Evolutionary conservation across 2,888 invertebrate species (phyloP).

Genomic region (Eristalinus aeneus): DNA sequence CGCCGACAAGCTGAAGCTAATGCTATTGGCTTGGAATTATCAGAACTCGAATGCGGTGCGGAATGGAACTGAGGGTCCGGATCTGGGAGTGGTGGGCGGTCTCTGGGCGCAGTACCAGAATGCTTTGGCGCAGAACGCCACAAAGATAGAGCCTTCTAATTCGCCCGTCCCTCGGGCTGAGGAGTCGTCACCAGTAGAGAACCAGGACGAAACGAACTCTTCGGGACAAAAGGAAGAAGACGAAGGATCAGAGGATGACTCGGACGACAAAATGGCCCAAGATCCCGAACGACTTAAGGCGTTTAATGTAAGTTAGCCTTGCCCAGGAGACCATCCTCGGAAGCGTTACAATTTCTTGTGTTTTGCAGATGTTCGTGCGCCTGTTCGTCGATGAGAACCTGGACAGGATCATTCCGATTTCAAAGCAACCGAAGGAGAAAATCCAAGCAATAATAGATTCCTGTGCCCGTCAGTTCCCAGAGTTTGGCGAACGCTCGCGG

Average conservation of each 20-base stretch:
- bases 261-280: conserved; percentile 92
- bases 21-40: conserved; percentile 94
- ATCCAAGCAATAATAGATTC: conserved; percentile 98
- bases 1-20: conserved; percentile 92
- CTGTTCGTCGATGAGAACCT: conserved; percentile 98
- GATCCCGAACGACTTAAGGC: conserved; percentile 97
- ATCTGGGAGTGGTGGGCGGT: conserved; percentile 84
- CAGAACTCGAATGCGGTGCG: conserved; percentile 88
- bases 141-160: conserved; percentile 80
- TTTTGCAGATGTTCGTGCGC: conserved; percentile 95
- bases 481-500: conserved; percentile 96
- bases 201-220: conserved; percentile 93
- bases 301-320: conserved; percentile 89
- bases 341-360: background rate
- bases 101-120: conserved; percentile 93
- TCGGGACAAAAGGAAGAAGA: conserved; percentile 94
- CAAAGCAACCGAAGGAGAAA: conserved; percentile 98
- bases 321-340: background rate
- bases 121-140: conserved; percentile 87
- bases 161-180: conserved; percentile 82
- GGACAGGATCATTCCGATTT: conserved; percentile 97
- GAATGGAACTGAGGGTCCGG: conserved; percentile 82
- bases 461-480: conserved; percentile 97
- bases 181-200: conserved; percentile 82
- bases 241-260: conserved; percentile 92